phyloP scores from a whole-genome alignment of 2,888 invertebrate genomes.

The Harmothoe impar region DNA sequence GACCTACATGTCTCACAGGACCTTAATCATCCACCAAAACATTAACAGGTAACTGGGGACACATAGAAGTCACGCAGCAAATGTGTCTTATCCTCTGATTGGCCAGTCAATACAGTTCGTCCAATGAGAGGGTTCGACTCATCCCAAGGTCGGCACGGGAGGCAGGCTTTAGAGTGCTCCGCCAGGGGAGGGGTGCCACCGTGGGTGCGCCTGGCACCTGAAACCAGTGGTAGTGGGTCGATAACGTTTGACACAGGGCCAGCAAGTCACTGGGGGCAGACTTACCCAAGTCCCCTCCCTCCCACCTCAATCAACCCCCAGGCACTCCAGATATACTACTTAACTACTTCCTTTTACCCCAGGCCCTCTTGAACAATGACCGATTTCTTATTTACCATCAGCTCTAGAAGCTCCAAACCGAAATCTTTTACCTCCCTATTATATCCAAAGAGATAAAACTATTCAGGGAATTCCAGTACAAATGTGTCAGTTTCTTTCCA shows the following conservation, averaged over 20 bases:
- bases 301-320: too few relatives aligned
- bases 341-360: too few relatives aligned
- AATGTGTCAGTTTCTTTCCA: too few relatives aligned
- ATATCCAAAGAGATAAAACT: too few relatives aligned
- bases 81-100: not conserved
- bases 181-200: not conserved
- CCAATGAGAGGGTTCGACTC: slow-evolving; percentile 6
- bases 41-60: not conserved
- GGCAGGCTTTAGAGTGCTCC: not conserved
- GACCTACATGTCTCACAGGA: too few relatives aligned
- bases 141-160: not conserved
- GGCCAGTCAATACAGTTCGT: not conserved
- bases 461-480: too few relatives aligned
- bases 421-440: too few relatives aligned
- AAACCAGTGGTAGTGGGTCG: not conserved
- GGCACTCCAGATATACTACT: too few relatives aligned
- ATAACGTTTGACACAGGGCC: not conserved
- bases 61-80: not conserved
- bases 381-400: too few relatives aligned
- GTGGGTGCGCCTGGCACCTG: not conserved
- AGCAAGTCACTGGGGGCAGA: not conserved
- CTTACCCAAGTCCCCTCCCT: not conserved
- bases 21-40: too few relatives aligned
- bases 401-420: too few relatives aligned
- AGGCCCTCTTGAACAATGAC: too few relatives aligned